Percentiles rank a stretch among this genome's conserved stretches.
Conservation (phyloP, 2,797 vertebrate genomes). For the Amblyraja radiata region DNA sequence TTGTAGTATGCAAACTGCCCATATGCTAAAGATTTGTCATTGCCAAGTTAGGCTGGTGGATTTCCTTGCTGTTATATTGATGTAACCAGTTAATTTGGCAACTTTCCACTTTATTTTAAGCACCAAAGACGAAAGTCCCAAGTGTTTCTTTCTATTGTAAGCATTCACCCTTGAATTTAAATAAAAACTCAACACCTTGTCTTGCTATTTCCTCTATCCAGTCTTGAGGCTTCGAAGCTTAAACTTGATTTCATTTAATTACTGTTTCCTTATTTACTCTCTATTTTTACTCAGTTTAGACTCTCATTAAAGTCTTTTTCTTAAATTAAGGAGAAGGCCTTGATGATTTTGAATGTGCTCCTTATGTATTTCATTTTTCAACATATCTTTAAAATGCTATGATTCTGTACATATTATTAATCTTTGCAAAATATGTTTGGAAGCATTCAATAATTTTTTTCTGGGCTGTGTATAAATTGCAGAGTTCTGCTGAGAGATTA, state of each 20-base stretch:
- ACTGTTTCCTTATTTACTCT: not conserved
- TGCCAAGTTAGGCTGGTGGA: not conserved
- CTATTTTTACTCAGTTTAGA: not conserved
- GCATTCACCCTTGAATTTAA: not conserved
- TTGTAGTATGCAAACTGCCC: not conserved
- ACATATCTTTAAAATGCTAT: not conserved
- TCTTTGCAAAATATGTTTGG: not conserved
- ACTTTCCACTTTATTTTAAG: not conserved
- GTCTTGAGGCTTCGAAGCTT: not conserved
- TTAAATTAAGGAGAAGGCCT: not conserved
- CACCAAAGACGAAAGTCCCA: not conserved
- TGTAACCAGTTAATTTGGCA: not conserved
- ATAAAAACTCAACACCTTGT: not conserved
- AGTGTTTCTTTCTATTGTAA: not conserved
- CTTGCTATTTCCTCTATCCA: not conserved
- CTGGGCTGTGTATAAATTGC: not conserved
- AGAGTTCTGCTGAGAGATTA: too few species aligned
- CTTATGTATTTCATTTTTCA: not conserved
- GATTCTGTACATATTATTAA: not conserved
- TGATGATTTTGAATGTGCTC: not conserved
- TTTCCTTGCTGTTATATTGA: not conserved
- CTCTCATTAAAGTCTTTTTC: not conserved
- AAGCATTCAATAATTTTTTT: not conserved
- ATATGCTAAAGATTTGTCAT: not conserved
- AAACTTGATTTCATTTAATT: not conserved